Evolutionary conservation across 2,797 vertebrate species (phyloP).

Genomic region (Chaetophractus vellerosus): DNA sequence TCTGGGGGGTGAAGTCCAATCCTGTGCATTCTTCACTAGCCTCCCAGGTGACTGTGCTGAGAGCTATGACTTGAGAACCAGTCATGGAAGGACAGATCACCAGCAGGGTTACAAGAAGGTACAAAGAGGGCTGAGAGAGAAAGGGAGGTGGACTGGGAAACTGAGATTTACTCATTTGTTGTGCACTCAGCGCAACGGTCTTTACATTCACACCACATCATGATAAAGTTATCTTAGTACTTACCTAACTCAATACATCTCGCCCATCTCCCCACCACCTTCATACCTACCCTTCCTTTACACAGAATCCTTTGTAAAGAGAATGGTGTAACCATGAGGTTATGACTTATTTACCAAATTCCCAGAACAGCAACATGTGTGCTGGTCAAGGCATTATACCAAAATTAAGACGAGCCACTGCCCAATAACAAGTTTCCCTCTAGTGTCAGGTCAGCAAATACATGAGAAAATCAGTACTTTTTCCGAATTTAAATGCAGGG

Average conservation of each 20-base stretch:
- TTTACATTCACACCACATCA: slow-evolving; percentile 1
- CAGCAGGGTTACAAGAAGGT: not conserved
- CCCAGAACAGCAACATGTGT: not conserved
- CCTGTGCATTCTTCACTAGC: slow-evolving; percentile 5
- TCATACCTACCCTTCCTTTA: slow-evolving; percentile 3
- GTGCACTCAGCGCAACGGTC: not conserved
- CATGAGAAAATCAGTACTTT: not conserved
- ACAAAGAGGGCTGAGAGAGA: not conserved
- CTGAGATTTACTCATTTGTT: slow-evolving; percentile 28
- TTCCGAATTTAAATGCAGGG: slow-evolving; percentile 43
- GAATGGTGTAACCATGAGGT: not conserved
- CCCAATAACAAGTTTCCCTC: not conserved
- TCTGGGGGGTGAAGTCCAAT: not conserved
- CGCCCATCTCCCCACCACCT: not conserved
- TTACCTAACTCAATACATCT: slow-evolving; percentile 16
- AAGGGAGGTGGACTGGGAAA: slow-evolving; percentile 26
- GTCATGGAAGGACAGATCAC: not conserved
- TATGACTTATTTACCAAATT: not conserved
- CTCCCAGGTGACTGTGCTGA: slow-evolving; percentile 9
- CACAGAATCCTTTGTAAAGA: not conserved
- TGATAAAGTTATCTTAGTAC: slow-evolving; percentile 34
- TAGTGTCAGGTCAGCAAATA: not conserved
- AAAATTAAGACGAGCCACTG: slow-evolving; percentile 7
- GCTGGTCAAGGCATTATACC: not conserved
- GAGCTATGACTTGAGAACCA: slow-evolving; percentile 22